Conservation (phyloP, 2,797 vertebrate species). For the Dendrocincla fuliginosa region DNA sequence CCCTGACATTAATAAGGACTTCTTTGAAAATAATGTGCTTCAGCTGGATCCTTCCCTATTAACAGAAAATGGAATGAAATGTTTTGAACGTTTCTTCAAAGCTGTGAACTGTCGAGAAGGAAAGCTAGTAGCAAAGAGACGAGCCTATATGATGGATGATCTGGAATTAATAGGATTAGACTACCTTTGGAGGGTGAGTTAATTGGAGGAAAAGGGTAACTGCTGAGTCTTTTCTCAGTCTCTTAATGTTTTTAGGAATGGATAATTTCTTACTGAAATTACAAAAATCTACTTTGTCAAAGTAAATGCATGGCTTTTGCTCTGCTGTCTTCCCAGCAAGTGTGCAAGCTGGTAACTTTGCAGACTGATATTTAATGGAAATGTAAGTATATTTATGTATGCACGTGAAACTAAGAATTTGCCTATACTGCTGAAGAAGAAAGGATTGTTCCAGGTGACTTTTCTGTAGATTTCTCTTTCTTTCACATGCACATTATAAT, state of each 20-base stretch:
- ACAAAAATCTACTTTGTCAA: background rate
- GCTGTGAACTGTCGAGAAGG: conserved; percentile 99
- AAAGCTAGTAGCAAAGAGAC: conserved; percentile 96
- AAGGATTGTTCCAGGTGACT: background rate
- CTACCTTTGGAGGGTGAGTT: conserved; percentile 98
- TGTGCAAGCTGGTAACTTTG: background rate
- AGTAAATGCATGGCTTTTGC: background rate
- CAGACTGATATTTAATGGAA: background rate
- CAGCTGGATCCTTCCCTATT: conserved; percentile 97
- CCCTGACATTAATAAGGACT: conserved; percentile 99
- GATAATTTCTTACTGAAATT: background rate
- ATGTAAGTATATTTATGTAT: background rate
- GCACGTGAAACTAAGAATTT: background rate
- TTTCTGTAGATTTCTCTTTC: background rate
- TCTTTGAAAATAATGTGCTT: conserved; percentile 99
- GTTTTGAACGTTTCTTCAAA: conserved; percentile 99
- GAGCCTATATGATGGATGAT: conserved; percentile 99
- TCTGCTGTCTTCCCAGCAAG: background rate
- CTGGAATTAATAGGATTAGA: conserved; percentile 98
- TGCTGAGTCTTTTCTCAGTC: background rate
- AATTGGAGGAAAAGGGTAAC: conserved; percentile 29
- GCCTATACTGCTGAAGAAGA: background rate
- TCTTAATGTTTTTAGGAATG: background rate
- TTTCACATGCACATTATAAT: background rate
- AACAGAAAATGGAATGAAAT: conserved; percentile 99